Evolutionary conservation across 1,140 invertebrate genomes (phyloP).

Genomic region (Drosophila rhopaloa): DNA sequence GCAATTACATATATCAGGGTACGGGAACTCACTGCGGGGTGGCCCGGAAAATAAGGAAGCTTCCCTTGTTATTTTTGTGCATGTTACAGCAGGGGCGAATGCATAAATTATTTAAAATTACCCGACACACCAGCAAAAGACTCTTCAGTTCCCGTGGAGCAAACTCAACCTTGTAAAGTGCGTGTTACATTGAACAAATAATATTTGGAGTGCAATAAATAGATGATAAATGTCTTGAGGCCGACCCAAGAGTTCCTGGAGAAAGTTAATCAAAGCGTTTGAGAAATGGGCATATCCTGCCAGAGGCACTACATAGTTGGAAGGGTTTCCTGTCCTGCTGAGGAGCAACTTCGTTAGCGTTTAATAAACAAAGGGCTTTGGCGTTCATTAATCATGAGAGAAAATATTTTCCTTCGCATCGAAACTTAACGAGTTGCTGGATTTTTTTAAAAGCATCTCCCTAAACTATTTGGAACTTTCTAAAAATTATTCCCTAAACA

Average conservation of each 20-base stretch:
- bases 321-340: neutral
- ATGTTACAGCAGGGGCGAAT: conserved; percentile 60
- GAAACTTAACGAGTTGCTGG: neutral
- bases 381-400: conserved; percentile 16
- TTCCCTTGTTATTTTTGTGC: conserved; percentile 58
- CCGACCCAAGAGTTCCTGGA: conserved; percentile 2
- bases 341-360: conserved; percentile 8
- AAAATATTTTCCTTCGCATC: neutral
- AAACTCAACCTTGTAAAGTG: conserved; percentile 37
- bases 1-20: conserved; percentile 64
- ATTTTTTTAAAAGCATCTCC: neutral
- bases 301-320: conserved; percentile 12
- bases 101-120: conserved; percentile 80
- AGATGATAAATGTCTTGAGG: conserved; percentile 56
- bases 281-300: conserved; percentile 23
- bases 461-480: no score
- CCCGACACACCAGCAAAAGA: conserved; percentile 17
- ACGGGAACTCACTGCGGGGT: conserved; percentile 2
- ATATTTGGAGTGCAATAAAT: conserved; percentile 70
- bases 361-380: conserved; percentile 24
- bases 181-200: conserved; percentile 68
- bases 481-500: no score
- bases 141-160: conserved; percentile 12
- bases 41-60: conserved; percentile 31
- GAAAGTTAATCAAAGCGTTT: conserved; percentile 52